These are phyloP conservation scores for Drosophila nr. medialis DNA, from an alignment of 2,888 invertebrate genomes.

Conservation along the genomic window DNA sequence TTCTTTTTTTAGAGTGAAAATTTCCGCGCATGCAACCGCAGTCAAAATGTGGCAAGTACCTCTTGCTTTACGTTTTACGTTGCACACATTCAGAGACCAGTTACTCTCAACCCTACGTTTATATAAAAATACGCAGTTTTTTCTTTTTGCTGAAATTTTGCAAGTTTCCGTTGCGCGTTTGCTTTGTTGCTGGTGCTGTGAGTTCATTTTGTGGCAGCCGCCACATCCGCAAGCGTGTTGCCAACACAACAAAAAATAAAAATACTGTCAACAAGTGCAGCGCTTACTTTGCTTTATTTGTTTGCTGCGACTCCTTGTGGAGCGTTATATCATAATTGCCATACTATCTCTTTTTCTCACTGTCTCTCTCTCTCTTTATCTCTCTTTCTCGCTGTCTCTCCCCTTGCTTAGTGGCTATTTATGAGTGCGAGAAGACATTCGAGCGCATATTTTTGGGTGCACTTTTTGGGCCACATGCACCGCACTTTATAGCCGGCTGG, in stretches of 20 bases:
- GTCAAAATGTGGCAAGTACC: conserved; percentile 19
- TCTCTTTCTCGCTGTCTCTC: not conserved
- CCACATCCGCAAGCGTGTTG: conserved; percentile 32
- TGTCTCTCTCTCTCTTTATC: not conserved
- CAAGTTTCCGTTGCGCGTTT: conserved; percentile 55
- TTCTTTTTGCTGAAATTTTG: conserved; percentile 41
- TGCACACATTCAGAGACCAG: not conserved
- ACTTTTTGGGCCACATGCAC: conserved; percentile 92
- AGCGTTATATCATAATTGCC: conserved; percentile 46
- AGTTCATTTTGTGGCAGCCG: conserved; percentile 47
- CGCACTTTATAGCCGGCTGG: conserved; percentile 94
- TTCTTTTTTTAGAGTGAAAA: not conserved
- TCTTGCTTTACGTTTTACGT: not conserved
- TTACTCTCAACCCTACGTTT: conserved; percentile 6
- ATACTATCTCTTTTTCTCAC: not conserved
- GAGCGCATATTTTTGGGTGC: conserved; percentile 90
- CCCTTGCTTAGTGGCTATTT: conserved; percentile 85
- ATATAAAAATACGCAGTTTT: conserved; percentile 8
- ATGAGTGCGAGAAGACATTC: conserved; percentile 88
- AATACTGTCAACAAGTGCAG: conserved; percentile 63
- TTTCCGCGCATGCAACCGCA: conserved; percentile 15
- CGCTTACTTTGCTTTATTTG: conserved; percentile 54
- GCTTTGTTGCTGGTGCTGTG: conserved; percentile 15
- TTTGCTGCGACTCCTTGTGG: conserved; percentile 20
- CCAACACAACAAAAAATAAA: conserved; percentile 31